Percentiles rank a stretch among this genome's conserved stretches.
Conservation (phyloP, 1,140 invertebrate genomes). For the Drosophila willistoni region DNA sequence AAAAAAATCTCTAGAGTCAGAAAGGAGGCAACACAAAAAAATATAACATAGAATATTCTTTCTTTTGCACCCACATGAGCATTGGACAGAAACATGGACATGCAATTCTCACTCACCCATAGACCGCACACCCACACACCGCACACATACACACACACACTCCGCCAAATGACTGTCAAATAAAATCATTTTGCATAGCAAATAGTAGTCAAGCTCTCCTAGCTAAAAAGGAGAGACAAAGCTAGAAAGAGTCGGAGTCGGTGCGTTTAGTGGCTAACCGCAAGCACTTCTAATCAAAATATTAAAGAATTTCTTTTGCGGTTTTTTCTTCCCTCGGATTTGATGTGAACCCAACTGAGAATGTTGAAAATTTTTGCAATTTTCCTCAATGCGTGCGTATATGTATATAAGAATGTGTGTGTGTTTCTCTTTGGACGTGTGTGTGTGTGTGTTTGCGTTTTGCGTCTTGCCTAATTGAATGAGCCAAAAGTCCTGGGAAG, state of each 20-base stretch:
- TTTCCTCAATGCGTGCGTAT: constrained; percentile 12
- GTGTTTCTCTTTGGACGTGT: neutral
- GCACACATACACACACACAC: constrained; percentile 39
- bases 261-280: constrained; percentile 67
- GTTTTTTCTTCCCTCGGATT: constrained; percentile 47
- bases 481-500: constrained; percentile 30
- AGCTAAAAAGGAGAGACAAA: neutral
- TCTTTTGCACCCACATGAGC: constrained; percentile 12
- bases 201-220: constrained; percentile 23
- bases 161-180: constrained; percentile 66
- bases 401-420: constrained; percentile 1
- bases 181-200: constrained; percentile 74
- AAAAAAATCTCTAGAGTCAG: neutral
- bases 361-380: constrained; percentile 52
- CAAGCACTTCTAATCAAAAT: constrained; percentile 72
- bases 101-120: constrained; percentile 27
- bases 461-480: constrained; percentile 65
- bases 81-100: neutral
- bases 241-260: neutral
- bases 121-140: constrained; percentile 26
- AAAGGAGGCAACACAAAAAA: neutral
- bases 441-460: neutral
- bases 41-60: constrained; percentile 38
- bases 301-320: constrained; percentile 61
- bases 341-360: constrained; percentile 28